Conservation (phyloP, 2,113 vertebrate species). For the Stegastes partitus region DNA sequence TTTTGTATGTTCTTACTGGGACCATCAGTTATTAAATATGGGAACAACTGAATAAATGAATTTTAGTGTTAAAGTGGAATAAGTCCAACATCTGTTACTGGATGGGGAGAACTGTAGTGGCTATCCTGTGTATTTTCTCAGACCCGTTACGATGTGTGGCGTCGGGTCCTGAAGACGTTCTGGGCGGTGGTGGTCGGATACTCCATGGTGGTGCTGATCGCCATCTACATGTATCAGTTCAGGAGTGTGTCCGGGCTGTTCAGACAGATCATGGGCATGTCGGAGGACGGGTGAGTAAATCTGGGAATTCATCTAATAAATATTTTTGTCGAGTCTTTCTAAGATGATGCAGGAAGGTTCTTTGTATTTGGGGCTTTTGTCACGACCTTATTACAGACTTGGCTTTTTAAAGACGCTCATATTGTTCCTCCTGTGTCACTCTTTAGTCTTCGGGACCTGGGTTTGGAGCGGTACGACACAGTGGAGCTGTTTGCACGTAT, state of each 20-base stretch:
- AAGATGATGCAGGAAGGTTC: background rate
- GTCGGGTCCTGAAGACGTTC: conserved; percentile 82
- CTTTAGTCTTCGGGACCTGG: conserved; percentile 83
- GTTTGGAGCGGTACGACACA: conserved; percentile 79
- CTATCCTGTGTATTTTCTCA: conserved; percentile 8
- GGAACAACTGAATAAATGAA: background rate
- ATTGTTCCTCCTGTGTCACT: background rate
- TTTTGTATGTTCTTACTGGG: no score
- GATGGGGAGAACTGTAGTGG: background rate
- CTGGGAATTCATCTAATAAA: no score
- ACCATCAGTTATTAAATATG: background rate
- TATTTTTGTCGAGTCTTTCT: background rate
- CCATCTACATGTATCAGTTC: conserved; percentile 87
- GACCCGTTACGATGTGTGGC: conserved; percentile 81
- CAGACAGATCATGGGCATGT: conserved; percentile 84
- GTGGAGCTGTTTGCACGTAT: conserved; percentile 84
- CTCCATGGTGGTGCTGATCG: conserved; percentile 85
- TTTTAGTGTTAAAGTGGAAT: background rate
- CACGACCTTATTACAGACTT: background rate
- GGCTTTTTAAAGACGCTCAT: background rate
- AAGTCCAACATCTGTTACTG: background rate
- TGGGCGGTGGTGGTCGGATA: conserved; percentile 85
- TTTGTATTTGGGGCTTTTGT: background rate
- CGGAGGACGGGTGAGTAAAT: conserved; percentile 86
- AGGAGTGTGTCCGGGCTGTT: conserved; percentile 85